phyloP scores from a whole-genome alignment of 2,888 invertebrate species.

The Calameuta idolon region DNA sequence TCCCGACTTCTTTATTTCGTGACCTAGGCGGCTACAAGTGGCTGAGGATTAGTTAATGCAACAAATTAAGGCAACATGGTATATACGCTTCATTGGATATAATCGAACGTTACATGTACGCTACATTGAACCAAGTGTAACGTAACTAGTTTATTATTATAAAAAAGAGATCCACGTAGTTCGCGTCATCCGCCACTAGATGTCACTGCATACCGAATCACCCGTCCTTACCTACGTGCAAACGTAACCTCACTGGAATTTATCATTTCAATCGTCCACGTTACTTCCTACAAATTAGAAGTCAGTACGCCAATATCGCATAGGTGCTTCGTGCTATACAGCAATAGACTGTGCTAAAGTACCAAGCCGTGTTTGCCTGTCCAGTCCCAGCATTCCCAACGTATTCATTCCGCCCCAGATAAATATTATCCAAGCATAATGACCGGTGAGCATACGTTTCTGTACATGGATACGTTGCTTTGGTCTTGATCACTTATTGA shows the following conservation, averaged over 20 bases:
- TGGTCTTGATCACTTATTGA: slow-evolving; percentile 16
- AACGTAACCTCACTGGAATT: not conserved
- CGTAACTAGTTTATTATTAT: not conserved
- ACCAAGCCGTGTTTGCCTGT: not conserved
- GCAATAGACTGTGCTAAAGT: slow-evolving; percentile 13
- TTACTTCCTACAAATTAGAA: slow-evolving; percentile 15
- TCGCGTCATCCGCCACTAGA: not conserved
- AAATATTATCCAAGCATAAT: slow-evolving; percentile 24
- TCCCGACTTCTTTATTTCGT: not conserved
- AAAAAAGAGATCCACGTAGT: not conserved
- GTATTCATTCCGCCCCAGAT: slow-evolving; percentile 19
- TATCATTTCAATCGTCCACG: not conserved
- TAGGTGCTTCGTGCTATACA: not conserved
- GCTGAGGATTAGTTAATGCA: slow-evolving; percentile 45
- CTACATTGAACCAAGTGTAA: not conserved
- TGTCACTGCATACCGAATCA: not conserved
- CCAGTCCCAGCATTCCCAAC: not conserved
- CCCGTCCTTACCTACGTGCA: not conserved
- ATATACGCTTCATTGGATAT: slow-evolving; percentile 52
- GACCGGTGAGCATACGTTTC: slow-evolving; percentile 11
- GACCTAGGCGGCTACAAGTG: not conserved
- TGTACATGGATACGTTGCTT: slow-evolving; percentile 8
- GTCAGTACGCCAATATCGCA: not conserved
- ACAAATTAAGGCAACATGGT: slow-evolving; percentile 53
- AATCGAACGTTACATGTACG: slow-evolving; percentile 34